A percentile compares a stretch with the other conserved stretches of the same genome.
These are phyloP conservation scores for Limnephilus rhombicus DNA, from an alignment of 2,888 invertebrate species.

Conservation along the genomic window DNA sequence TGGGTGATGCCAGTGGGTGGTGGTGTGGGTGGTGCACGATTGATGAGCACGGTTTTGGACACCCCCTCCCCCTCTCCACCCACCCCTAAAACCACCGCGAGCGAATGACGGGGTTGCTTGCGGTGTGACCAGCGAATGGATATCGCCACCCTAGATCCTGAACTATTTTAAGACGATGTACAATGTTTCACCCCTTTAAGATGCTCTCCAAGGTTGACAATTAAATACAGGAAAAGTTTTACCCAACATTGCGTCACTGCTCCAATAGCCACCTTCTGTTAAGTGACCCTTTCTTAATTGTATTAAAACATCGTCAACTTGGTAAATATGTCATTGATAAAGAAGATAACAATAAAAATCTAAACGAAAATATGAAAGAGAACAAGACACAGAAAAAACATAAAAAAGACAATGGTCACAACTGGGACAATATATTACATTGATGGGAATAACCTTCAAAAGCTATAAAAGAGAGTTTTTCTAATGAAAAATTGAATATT, in stretches of 20 bases:
- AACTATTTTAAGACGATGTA: not conserved
- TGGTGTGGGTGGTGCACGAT: conserved; percentile 16
- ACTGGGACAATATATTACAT: too few relatives aligned
- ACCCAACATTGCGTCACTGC: not conserved
- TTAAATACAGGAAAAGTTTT: not conserved
- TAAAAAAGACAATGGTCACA: too few relatives aligned
- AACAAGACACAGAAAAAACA: too few relatives aligned
- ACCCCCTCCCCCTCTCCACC: not conserved
- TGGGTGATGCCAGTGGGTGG: not conserved
- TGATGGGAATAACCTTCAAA: too few relatives aligned
- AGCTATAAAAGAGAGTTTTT: too few relatives aligned
- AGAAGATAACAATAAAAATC: too few relatives aligned
- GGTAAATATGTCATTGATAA: too few relatives aligned
- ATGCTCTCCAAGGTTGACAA: not conserved
- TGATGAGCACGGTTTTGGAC: conserved; percentile 32
- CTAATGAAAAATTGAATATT: too few relatives aligned
- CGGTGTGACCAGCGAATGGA: not conserved
- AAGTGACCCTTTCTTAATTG: not conserved
- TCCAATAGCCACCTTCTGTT: not conserved
- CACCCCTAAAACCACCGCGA: not conserved
- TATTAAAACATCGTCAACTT: not conserved
- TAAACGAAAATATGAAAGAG: too few relatives aligned
- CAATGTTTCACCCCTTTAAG: not conserved
- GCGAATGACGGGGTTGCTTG: not conserved
- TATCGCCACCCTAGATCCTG: not conserved